These are phyloP conservation scores for Monochamus alternatus DNA, from an alignment of 2,888 invertebrate genomes.

Conservation along the genomic window DNA sequence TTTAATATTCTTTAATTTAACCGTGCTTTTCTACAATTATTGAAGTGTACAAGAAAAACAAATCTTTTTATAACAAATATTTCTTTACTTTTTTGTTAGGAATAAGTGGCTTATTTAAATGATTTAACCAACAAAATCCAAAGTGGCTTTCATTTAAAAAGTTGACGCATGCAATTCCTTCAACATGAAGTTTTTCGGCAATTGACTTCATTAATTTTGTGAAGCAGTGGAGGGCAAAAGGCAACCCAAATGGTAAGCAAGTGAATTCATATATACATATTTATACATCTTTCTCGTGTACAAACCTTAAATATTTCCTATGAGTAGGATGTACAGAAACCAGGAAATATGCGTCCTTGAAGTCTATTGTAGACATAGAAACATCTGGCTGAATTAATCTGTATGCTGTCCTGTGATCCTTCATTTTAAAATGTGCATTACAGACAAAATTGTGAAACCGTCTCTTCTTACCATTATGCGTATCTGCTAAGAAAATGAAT, in stretches of 20 bases:
- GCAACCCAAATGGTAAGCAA: conserved; percentile 8
- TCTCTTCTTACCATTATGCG: neutral
- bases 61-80: no score
- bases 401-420: neutral
- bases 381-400: neutral
- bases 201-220: neutral
- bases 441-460: neutral
- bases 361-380: neutral
- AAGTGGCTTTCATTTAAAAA: no score
- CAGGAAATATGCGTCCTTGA: neutral
- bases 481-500: no score
- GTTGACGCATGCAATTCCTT: no score
- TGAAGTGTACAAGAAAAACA: no score
- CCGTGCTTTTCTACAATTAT: no score
- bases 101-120: no score
- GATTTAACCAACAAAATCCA: no score
- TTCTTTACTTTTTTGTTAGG: no score
- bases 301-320: conserved; percentile 7
- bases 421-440: neutral
- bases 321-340: neutral
- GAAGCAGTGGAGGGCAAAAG: neutral
- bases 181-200: neutral
- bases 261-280: no score
- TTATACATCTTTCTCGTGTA: neutral
- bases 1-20: no score